Conservation (phyloP, 2,888 invertebrate genomes). For the Ramazzottius varieornatus region DNA sequence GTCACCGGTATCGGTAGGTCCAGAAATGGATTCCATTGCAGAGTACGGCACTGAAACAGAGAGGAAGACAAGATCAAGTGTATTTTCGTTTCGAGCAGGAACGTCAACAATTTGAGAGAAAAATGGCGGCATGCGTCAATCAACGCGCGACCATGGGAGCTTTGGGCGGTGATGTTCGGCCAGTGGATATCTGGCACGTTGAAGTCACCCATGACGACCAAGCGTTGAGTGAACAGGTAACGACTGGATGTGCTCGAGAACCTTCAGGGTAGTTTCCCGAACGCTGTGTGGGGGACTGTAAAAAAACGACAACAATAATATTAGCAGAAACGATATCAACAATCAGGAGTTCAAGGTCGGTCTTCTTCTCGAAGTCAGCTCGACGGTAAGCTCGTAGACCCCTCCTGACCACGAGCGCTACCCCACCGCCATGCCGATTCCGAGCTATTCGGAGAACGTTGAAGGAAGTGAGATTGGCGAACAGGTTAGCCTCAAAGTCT, state of each 20-base stretch:
- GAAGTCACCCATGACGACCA: neutral
- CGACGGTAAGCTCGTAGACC: neutral
- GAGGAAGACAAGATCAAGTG: neutral
- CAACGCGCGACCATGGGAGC: neutral
- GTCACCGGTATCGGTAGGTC: neutral
- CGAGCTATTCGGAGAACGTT: neutral
- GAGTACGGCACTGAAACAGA: neutral
- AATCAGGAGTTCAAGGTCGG: neutral
- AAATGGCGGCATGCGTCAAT: neutral
- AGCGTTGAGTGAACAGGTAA: neutral
- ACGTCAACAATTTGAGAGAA: neutral
- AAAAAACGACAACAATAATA: neutral
- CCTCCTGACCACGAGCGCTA: neutral
- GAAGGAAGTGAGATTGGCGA: neutral
- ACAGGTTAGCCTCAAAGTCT: neutral
- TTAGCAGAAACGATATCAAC: neutral
- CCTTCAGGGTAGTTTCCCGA: neutral
- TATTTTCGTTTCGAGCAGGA: neutral
- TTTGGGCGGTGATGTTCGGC: neutral
- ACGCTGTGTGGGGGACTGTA: neutral
- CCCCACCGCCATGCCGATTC: neutral
- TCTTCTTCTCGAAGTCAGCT: neutral
- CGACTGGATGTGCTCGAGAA: neutral
- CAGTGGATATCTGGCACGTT: neutral
- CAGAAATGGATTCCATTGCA: neutral